Evolutionary conservation across 2,888 invertebrate genomes (phyloP), one percentile per base, ranked within the genome.

Genomic region (Folsomia manolachei): DNA sequence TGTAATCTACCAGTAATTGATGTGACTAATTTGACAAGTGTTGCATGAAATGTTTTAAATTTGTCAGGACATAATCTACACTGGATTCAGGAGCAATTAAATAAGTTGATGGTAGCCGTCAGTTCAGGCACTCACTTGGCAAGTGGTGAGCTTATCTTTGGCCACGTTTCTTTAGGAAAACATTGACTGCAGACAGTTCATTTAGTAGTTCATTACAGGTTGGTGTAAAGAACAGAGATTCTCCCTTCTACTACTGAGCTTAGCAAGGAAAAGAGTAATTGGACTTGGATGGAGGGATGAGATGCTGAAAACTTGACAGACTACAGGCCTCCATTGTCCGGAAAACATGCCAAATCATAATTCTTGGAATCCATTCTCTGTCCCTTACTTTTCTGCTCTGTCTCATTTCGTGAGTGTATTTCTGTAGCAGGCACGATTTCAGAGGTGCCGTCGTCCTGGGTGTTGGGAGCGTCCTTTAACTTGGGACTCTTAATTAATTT

Each of bases 261-360:
- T 39, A 39, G 39, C 14, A 39, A 56, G 4, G 56, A 56, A 56
- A n/a, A 21, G 56, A 56, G 56, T 14, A n/a, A 56, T 51, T 51
- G 51, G 51, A 51, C 9, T 51, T 51, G 9, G 56, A 56, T 7
- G 19, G 56, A 56, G 56, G 19, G 56, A 56, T n/a, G 56, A 56
- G 56, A 7, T 56, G 56, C 21, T 19, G 56, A 56, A 56, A 56
- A 56, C 19, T n/a, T 56, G 56, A 56, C 56, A 56, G 56, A 56
- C 56, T n/a, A 56, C 19, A 56, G 18, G 56, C 21, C 21, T 18
- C n/a, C 56, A 56, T 56, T 56, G 56, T 56, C 56, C 56, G 4
- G 56, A 56, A 56, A 56, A 56, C 56, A 56, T 56, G 56, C 56
- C 18, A 18, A 56, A 56, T 56, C 56, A 56, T 56, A 56, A 56